Conservation (phyloP, 2,113 vertebrate species). For the Atlantisia rogersi region DNA sequence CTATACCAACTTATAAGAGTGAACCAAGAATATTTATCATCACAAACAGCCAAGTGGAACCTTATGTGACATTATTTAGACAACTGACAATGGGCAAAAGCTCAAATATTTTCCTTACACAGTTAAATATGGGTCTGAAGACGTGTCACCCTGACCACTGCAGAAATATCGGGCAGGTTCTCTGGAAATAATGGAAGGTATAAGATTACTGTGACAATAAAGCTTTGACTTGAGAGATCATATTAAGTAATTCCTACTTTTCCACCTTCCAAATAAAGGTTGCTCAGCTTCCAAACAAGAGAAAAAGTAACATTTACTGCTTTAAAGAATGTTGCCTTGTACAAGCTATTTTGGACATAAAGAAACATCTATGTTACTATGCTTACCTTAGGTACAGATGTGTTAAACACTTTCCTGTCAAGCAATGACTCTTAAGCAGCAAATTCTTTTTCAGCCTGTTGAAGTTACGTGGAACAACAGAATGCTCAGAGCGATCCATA, state of each 20-base stretch:
- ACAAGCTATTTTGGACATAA: background rate
- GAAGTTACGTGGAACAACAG: background rate
- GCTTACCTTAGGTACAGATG: background rate
- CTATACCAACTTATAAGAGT: background rate
- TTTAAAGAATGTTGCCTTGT: background rate
- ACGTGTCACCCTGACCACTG: background rate
- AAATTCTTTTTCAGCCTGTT: background rate
- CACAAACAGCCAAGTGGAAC: background rate
- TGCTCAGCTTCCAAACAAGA: background rate
- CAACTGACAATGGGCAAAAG: background rate
- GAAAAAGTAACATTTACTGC: background rate
- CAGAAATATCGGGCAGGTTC: background rate
- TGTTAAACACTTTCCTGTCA: background rate
- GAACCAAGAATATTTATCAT: background rate
- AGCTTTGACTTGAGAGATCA: too few species aligned
- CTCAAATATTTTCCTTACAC: background rate
- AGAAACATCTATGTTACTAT: background rate
- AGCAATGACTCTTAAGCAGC: background rate
- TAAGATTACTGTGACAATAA: background rate
- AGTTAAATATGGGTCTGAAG: background rate
- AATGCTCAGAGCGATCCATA: background rate
- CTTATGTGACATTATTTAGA: background rate
- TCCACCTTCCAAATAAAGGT: background rate
- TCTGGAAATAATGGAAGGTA: background rate
- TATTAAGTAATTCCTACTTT: background rate